A percentile compares a stretch with the other conserved stretches of the same genome.
These are phyloP conservation scores for Chromis chromis DNA, from an alignment of 2,797 vertebrate genomes.

Conservation along the genomic window DNA sequence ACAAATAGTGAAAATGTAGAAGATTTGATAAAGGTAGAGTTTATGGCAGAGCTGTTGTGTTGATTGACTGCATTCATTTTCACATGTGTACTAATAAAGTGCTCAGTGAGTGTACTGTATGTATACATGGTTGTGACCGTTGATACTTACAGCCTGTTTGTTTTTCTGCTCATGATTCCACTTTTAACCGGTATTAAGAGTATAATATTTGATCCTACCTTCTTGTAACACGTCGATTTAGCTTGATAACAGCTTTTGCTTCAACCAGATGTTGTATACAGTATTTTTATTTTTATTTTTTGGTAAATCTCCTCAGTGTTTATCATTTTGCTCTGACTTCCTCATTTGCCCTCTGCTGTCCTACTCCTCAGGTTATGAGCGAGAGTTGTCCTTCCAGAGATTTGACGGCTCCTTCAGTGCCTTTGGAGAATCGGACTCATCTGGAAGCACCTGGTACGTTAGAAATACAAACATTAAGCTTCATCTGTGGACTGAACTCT, in stretches of 20 bases:
- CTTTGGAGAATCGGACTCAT: constrained; percentile 89
- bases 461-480: not conserved
- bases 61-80: no score
- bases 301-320: not conserved
- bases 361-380: constrained; percentile 88
- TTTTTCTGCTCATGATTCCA: not conserved
- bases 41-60: no score
- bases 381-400: constrained; percentile 90
- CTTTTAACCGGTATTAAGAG: no score
- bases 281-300: no score
- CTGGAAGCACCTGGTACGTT: constrained; percentile 93
- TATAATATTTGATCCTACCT: not conserved
- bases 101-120: no score
- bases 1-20: no score
- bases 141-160: no score
- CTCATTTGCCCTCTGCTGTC: not conserved
- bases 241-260: no score
- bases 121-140: no score
- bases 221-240: not conserved
- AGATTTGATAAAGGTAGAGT: no score
- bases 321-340: constrained; percentile 3
- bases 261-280: no score
- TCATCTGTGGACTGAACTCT: not conserved
- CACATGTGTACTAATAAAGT: no score
- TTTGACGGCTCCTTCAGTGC: constrained; percentile 93